phyloP scores from a whole-genome alignment of 2,888 invertebrate species.

The Lasioglossum malachurum region DNA sequence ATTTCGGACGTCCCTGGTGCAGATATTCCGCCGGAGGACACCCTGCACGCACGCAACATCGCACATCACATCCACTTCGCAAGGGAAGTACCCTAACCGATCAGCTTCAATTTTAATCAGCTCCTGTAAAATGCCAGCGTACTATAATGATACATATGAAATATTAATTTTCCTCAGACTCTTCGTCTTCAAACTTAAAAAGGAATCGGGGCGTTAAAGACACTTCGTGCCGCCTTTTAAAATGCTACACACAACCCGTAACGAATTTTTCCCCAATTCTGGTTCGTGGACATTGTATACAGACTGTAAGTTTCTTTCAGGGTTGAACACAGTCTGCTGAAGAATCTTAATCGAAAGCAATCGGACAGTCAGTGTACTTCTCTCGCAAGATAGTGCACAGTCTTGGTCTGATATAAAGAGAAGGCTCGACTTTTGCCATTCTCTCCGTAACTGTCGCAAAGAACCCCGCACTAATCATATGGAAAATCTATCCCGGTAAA shows the following conservation, averaged over 20 bases:
- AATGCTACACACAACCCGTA: too few relatives aligned
- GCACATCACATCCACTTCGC: background rate
- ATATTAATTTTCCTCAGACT: too few relatives aligned
- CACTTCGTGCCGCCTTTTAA: too few relatives aligned
- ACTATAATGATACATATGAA: too few relatives aligned
- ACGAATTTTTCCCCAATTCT: too few relatives aligned
- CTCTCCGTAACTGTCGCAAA: too few relatives aligned
- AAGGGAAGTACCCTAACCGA: background rate
- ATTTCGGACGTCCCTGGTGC: constrained; percentile 6
- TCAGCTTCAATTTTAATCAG: background rate
- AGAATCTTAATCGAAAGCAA: background rate
- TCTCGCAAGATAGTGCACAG: background rate
- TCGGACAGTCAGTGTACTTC: background rate
- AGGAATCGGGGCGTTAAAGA: background rate
- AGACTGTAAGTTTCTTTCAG: too few relatives aligned
- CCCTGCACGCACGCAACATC: background rate
- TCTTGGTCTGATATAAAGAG: too few relatives aligned
- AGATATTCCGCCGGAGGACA: background rate
- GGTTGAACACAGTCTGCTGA: background rate
- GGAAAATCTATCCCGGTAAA: too few relatives aligned
- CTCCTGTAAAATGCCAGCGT: background rate
- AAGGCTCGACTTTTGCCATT: too few relatives aligned
- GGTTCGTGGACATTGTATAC: too few relatives aligned
- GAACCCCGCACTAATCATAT: too few relatives aligned
- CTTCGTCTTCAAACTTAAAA: background rate